A percentile compares a stretch with the other conserved stretches of the same genome.
These are phyloP conservation scores for Euborellia annulipes DNA, from an alignment of 1,140 invertebrate genomes.

Conservation along the genomic window DNA sequence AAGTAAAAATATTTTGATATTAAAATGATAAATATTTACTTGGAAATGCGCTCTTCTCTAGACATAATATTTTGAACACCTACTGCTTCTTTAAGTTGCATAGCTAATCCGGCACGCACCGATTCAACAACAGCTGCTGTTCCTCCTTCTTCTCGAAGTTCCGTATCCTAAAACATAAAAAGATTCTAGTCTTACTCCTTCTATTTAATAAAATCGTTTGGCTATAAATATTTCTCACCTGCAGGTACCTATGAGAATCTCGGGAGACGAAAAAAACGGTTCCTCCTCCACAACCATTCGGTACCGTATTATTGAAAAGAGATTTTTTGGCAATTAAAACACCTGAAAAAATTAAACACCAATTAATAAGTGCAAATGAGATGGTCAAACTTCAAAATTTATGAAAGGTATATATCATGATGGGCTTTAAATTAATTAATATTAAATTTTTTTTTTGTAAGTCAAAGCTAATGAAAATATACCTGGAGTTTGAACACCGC, in stretches of 20 bases:
- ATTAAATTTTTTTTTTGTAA: no score
- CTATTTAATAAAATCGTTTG: neutral
- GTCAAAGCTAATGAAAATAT: no score
- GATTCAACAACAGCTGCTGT: slow-evolving; percentile 70
- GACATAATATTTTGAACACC: slow-evolving; percentile 53
- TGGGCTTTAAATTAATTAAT: no score
- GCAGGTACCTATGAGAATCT: slow-evolving; percentile 35
- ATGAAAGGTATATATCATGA: no score
- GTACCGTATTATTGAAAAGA: slow-evolving; percentile 37
- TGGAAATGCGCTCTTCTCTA: slow-evolving; percentile 56
- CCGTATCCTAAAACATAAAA: slow-evolving; percentile 32
- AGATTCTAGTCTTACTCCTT: neutral
- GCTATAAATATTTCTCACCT: slow-evolving; percentile 20
- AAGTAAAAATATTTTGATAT: slow-evolving; percentile 3
- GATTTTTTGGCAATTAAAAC: slow-evolving; percentile 49
- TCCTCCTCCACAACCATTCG: slow-evolving; percentile 40
- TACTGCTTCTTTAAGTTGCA: slow-evolving; percentile 72
- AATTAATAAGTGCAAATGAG: no score
- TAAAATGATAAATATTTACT: slow-evolving; percentile 32
- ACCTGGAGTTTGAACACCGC: slow-evolving; percentile 72
- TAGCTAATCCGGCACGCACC: slow-evolving; percentile 67
- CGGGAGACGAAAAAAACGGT: slow-evolving; percentile 43
- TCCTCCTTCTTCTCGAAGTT: slow-evolving; percentile 69
- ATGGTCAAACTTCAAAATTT: no score
- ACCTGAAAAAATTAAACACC: slow-evolving; percentile 26